Evolutionary conservation across 2,113 vertebrate genomes (phyloP).

Genomic region (Isichthys henryi): DNA sequence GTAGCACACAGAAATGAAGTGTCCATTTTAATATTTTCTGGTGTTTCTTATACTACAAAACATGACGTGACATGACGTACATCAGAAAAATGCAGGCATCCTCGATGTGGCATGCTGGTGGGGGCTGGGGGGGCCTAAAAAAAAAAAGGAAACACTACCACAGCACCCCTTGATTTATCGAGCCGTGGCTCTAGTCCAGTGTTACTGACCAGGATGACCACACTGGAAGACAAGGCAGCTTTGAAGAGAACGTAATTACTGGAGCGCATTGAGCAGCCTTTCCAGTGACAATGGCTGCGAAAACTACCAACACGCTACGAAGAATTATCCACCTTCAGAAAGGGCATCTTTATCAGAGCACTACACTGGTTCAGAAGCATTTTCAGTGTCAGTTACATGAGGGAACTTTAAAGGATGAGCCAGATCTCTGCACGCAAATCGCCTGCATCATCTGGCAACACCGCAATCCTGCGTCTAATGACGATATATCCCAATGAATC

Average conservation of each 20-base stretch:
- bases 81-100: neutral
- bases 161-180: neutral
- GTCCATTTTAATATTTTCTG: neutral
- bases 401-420: neutral
- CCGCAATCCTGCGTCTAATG: neutral
- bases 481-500: neutral
- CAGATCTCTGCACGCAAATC: neutral
- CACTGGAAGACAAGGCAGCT: neutral
- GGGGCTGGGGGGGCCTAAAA: neutral
- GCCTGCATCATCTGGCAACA: neutral
- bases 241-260: neutral
- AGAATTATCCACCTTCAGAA: neutral
- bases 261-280: neutral
- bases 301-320: neutral
- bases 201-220: neutral
- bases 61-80: neutral
- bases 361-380: neutral
- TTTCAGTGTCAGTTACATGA: neutral
- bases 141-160: neutral
- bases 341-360: neutral
- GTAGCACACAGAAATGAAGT: neutral
- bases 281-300: neutral
- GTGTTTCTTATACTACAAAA: neutral
- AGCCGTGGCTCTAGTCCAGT: neutral
- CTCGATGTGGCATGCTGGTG: neutral